Percentiles rank a stretch among this genome's conserved stretches.
Evolutionary conservation across 2,797 vertebrate genomes (phyloP).

Genomic region (Botia almorhae): DNA sequence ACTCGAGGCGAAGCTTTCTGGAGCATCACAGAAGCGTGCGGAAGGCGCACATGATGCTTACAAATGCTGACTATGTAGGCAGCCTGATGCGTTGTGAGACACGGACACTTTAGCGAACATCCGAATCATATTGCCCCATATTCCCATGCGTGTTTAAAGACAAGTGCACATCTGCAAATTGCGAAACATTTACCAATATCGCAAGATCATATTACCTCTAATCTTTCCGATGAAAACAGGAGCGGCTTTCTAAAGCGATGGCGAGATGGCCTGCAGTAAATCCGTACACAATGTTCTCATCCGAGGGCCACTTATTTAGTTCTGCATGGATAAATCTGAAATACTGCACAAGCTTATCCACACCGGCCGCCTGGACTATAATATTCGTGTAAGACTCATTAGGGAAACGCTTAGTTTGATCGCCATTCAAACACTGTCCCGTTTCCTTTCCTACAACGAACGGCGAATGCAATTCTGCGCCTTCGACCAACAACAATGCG

Average conservation of each 20-base stretch:
- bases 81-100: too few species aligned
- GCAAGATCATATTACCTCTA: constrained; percentile 70
- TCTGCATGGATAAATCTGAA: constrained; percentile 44
- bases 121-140: background rate
- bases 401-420: constrained; percentile 19
- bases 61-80: too few species aligned
- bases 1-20: too few species aligned
- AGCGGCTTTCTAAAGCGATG: constrained; percentile 75
- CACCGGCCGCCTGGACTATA: constrained; percentile 39
- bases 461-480: constrained; percentile 47
- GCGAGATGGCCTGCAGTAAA: constrained; percentile 70
- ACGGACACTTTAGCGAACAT: too few species aligned
- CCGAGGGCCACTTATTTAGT: constrained; percentile 66
- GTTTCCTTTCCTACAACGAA: constrained; percentile 42
- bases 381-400: background rate
- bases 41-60: too few species aligned
- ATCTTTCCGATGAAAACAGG: constrained; percentile 63
- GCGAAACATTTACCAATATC: background rate
- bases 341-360: constrained; percentile 48
- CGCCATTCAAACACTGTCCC: constrained; percentile 43
- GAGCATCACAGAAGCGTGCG: too few species aligned
- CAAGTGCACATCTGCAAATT: background rate
- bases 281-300: constrained; percentile 78
- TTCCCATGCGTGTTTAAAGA: background rate
- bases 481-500: constrained; percentile 70